Evolutionary conservation across 2,113 vertebrate species (phyloP).

Genomic region (Gnathonemus longibarbis): DNA sequence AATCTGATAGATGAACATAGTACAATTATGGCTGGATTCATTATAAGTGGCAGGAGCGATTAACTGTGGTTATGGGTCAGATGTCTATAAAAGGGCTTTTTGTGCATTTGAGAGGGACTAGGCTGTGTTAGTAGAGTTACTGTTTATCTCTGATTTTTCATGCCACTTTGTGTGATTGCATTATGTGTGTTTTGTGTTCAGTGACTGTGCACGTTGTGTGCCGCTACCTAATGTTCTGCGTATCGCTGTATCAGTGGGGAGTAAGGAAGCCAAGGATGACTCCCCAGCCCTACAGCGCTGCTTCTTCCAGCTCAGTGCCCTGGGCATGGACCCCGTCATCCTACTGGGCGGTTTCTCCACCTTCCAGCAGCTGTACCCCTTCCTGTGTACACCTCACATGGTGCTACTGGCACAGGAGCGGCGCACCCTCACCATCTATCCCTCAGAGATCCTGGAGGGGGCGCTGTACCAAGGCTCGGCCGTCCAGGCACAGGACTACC

Average conservation of each 20-base stretch:
- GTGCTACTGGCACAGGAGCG: slow-evolving; percentile 49
- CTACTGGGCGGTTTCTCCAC: slow-evolving; percentile 48
- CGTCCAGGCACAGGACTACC: slow-evolving; percentile 44
- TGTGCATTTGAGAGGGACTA: not conserved
- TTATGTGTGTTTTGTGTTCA: not conserved
- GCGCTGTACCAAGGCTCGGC: slow-evolving; percentile 53
- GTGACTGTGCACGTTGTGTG: not conserved
- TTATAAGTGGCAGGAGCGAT: not conserved
- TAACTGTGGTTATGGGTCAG: not conserved
- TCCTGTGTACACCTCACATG: slow-evolving; percentile 50
- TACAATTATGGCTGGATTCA: not conserved
- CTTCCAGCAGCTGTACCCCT: slow-evolving; percentile 50
- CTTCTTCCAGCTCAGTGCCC: slow-evolving; percentile 53
- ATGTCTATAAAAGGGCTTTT: not conserved
- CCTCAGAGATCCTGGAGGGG: slow-evolving; percentile 52
- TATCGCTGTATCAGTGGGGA: slow-evolving; percentile 45
- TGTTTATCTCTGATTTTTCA: not conserved
- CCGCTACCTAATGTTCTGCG: not conserved
- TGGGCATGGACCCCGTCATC: slow-evolving; percentile 60
- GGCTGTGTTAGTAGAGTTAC: not conserved
- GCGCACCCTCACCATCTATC: slow-evolving; percentile 50
- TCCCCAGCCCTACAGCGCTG: slow-evolving; percentile 48
- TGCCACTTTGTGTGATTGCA: not conserved
- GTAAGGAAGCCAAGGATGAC: slow-evolving; percentile 40
- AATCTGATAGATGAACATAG: not conserved